Percentiles rank a stretch among this genome's conserved stretches.
Evolutionary conservation across 2,113 vertebrate genomes (phyloP).

Genomic region (Lucifuga dentata): DNA sequence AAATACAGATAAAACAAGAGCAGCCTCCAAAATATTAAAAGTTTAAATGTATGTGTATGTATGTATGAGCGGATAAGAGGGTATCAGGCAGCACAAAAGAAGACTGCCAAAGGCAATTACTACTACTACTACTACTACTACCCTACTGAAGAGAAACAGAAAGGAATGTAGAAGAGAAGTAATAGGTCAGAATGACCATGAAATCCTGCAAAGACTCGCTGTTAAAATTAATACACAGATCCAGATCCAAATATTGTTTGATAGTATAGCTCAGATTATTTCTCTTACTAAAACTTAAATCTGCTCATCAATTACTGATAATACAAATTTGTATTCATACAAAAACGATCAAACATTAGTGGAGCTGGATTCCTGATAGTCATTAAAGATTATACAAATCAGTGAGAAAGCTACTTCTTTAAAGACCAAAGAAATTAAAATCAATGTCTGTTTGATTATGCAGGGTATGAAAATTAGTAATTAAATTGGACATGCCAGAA

Average conservation of each 20-base stretch:
- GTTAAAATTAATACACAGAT: slow-evolving; percentile 39
- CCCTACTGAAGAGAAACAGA: background rate
- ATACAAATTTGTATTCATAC: slow-evolving; percentile 13
- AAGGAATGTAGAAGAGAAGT: slow-evolving; percentile 41
- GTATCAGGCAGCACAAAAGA: slow-evolving; percentile 1
- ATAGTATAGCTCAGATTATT: background rate
- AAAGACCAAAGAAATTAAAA: background rate
- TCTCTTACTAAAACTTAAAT: background rate
- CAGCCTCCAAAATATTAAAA: slow-evolving; percentile 19
- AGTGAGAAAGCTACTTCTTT: slow-evolving; percentile 16
- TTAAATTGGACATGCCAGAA: background rate
- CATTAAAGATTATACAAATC: background rate
- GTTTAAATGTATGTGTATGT: background rate
- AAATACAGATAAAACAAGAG: slow-evolving; percentile 7
- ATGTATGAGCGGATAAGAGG: slow-evolving; percentile 3
- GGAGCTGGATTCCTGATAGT: background rate
- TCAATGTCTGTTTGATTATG: slow-evolving; percentile 21
- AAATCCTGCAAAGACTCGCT: background rate
- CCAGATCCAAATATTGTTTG: slow-evolving; percentile 17
- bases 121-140: no score
- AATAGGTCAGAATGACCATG: background rate
- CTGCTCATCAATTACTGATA: slow-evolving; percentile 11
- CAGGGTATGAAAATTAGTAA: slow-evolving; percentile 2
- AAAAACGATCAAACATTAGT: slow-evolving; percentile 17
- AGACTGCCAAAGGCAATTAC: slow-evolving; percentile 33